Evolutionary conservation across 2,797 vertebrate species (phyloP).

Genomic region (Typhlichthys eigenmanni): DNA sequence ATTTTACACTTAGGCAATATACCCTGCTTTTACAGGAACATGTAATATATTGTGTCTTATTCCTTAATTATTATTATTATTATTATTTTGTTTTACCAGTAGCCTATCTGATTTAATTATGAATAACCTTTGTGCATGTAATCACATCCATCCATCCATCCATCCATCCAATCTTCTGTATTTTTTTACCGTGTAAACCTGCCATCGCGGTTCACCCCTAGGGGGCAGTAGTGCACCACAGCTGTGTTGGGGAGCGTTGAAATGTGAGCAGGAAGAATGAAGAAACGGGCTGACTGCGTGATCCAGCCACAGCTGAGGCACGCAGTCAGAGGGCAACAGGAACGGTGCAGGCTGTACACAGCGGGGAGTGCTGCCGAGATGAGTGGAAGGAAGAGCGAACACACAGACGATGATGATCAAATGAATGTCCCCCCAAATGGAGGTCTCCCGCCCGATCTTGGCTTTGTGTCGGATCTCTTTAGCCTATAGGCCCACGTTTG

Average conservation of each 20-base stretch:
- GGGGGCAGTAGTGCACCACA: conserved; percentile 51
- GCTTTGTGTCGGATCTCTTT: conserved; percentile 18
- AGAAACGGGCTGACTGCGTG: conserved; percentile 34
- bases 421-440: conserved; percentile 17
- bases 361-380: conserved; percentile 45
- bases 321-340: conserved; percentile 11
- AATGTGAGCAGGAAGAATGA: conserved; percentile 24
- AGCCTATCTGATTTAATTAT: too few relatives aligned
- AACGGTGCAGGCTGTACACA: conserved; percentile 29
- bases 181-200: too few relatives aligned
- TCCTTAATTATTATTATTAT: too few relatives aligned
- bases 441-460: conserved; percentile 21
- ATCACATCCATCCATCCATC: too few relatives aligned
- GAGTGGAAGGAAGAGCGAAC: conserved; percentile 38
- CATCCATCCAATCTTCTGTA: too few relatives aligned
- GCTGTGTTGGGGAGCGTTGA: conserved; percentile 16
- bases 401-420: conserved; percentile 28
- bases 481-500: neutral
- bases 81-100: too few relatives aligned
- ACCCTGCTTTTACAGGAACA: too few relatives aligned
- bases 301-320: conserved; percentile 19
- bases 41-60: too few relatives aligned
- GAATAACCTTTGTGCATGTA: too few relatives aligned
- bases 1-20: too few relatives aligned
- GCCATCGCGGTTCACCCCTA: too few relatives aligned